Evolutionary conservation across 2,113 vertebrate species (phyloP), one percentile per base, ranked within the genome.

Genomic region (Percina caprodes): DNA sequence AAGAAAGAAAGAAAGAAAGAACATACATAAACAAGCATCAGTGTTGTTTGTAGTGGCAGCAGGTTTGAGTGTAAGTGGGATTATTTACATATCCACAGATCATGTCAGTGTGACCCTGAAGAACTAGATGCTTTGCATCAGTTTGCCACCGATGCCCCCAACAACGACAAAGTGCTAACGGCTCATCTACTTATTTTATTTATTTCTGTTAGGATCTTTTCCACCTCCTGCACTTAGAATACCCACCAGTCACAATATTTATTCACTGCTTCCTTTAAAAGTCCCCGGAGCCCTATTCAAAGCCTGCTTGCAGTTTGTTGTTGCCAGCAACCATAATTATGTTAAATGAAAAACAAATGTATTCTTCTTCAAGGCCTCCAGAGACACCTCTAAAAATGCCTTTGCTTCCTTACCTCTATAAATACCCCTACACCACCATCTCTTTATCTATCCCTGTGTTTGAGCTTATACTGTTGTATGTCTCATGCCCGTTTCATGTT

Each of bases 321-420:
- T 26, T 81, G 58, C 69, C 54, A 73, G 56, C 8, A 86, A 62
- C 19, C 23, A 68, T 85, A 71, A 80, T 62, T 21, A 70, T 80
- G 45, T 58, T 16, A 83, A 88, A 82, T 71, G 70, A 84, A 81
- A 55, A 5, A 42, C 19, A 80, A 73, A 69, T 54, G 0, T 52
- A 63, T 58, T 78, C 7, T 61, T 66, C 23, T 46, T 45, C 16
- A 62, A 80, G 55, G 67, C 79, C 54, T 86, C 60, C 4, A 4
- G 39, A 68, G 74, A 60, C 23, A 33, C 2, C 11, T 74, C 2
- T 39, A 16, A 49, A 63, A 55, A 77, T 39, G 24, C 9, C 13
- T 51, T 16, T 68, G 33, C 24, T 12, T 49, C 24, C 23, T 39
- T 21, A 24, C 5, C 15, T 42, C 24, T 60, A 74, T 39, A 71